Evolutionary conservation across 2,797 vertebrate species (phyloP), one percentile per base, ranked within the genome.

Genomic region (Parauchenoglanis punctatus): DNA sequence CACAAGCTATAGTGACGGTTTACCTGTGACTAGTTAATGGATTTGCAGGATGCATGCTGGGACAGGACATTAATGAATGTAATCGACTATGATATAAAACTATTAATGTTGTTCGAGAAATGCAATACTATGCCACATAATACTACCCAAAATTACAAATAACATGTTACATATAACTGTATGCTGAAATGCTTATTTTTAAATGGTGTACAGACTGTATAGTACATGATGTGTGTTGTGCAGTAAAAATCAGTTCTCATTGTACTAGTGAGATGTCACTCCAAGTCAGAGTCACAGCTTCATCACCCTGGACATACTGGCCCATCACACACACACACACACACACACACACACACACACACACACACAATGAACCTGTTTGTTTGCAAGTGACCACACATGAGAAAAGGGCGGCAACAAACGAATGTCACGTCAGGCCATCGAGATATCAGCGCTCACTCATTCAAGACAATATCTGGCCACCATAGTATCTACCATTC

Each of bases 341-440:
- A 95, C 94, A 95, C 28, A 35, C 77, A 40, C 56, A 40, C 56
- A 59, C 31, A 91, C 90, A 88, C 40, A 92, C 90, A 87, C 89
- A 83, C 90, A 85, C 88, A 88, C 90, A 96, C 94, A 95, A 95
- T 93, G 94, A 89, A 91, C 89, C 90, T 93, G 93, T 95, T 95
- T 92, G 92, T 93, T 90, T 86, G 70, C 31, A 75, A 85, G 72
- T 76, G 52, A 88, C 52, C 81, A 68, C 61, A 83, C 59, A 86
- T 20, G 46, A 70, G 61, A 86, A 85, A 85, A 82, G 58, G 35
- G 80, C n/a, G 72, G 35, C 28, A 67, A 56, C 52, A 75, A 75
- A n/a, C 2, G 40, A 44, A 61, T 17, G 58, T 82, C 75, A 67
- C 18, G 8, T 65, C 85, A 67, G 31, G 80, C 54, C 49, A 28